These are phyloP conservation scores for Sternotherus odoratus DNA, from an alignment of 2,797 vertebrate species.

Conservation along the genomic window DNA sequence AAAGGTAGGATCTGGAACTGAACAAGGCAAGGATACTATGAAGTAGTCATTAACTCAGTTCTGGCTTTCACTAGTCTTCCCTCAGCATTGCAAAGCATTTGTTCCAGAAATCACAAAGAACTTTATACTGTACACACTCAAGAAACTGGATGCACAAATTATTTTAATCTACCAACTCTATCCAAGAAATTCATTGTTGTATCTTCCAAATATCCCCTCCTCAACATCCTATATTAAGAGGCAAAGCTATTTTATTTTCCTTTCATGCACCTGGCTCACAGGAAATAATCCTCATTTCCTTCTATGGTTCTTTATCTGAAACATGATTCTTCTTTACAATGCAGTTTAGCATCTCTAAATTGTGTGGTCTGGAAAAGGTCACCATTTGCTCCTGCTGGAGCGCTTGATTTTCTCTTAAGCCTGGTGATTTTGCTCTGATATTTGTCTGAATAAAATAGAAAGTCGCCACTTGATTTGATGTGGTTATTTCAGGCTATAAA, in stretches of 20 bases:
- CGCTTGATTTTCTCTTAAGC: not conserved
- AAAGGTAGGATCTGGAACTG: not conserved
- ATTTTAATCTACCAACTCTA: not conserved
- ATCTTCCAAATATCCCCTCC: not conserved
- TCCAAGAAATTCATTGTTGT: not conserved
- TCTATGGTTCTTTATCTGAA: not conserved
- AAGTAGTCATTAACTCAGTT: not conserved
- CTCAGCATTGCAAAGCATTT: not conserved
- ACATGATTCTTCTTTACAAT: not conserved
- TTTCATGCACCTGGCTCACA: not conserved
- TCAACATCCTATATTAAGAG: constrained; percentile 16
- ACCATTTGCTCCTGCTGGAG: not conserved
- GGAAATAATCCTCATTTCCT: not conserved
- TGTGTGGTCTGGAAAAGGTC: constrained; percentile 4
- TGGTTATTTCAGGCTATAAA: not conserved
- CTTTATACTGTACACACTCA: not conserved
- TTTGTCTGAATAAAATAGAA: not conserved
- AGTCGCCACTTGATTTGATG: not conserved
- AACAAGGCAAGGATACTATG: not conserved
- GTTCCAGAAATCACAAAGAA: not conserved
- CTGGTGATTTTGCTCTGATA: not conserved
- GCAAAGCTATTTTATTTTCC: constrained; percentile 1
- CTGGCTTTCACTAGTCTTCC: not conserved
- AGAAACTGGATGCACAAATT: not conserved
- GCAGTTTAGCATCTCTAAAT: not conserved